These are phyloP conservation scores for Petroica traversi DNA, from an alignment of 2,113 vertebrate species.

Conservation along the genomic window DNA sequence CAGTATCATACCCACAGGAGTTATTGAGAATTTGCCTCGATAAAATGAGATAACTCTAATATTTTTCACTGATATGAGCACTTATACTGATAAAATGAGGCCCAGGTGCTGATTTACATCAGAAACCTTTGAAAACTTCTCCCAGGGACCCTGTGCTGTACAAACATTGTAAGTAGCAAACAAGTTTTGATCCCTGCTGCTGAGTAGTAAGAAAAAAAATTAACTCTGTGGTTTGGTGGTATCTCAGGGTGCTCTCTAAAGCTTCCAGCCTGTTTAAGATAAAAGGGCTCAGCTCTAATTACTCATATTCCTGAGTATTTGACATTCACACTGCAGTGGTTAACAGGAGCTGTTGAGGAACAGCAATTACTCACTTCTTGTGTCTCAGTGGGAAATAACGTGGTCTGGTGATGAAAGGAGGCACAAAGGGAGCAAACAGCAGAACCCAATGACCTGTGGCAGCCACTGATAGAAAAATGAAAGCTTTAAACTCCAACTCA, in stretches of 20 bases:
- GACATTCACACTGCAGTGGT: neutral
- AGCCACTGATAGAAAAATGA: neutral
- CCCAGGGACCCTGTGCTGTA: neutral
- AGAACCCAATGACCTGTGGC: neutral
- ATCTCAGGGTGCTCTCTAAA: neutral
- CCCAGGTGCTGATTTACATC: neutral
- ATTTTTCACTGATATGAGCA: neutral
- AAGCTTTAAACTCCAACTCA: neutral
- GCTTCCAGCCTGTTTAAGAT: neutral
- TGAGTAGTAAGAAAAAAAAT: neutral
- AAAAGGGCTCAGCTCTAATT: neutral
- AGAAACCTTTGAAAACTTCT: neutral
- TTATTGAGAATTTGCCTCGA: neutral
- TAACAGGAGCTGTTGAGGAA: slow-evolving; percentile 17
- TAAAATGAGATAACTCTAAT: neutral
- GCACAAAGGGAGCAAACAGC: neutral
- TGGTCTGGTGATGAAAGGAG: neutral
- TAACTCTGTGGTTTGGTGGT: neutral
- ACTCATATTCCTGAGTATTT: slow-evolving; percentile 11
- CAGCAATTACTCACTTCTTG: neutral
- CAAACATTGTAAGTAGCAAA: neutral
- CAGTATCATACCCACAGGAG: neutral
- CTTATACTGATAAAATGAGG: neutral
- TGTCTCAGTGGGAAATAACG: neutral
- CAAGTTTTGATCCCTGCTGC: neutral